Base-by-base conservation (phyloP, 2,888 invertebrate genomes). In the Patella ulyssiponensis region DNA sequence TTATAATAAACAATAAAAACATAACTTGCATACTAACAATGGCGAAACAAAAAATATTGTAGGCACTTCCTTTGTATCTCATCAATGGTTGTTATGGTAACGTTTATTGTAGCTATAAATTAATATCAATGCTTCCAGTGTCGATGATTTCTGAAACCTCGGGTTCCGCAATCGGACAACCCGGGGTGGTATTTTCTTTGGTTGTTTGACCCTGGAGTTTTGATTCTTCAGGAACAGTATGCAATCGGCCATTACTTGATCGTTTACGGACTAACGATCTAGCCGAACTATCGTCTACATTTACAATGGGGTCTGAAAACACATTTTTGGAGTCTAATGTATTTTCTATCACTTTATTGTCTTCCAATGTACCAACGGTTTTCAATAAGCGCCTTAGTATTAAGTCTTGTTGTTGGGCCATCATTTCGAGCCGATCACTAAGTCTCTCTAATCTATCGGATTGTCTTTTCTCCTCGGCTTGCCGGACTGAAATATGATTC, bases 401-500 rank as follows among this genome's bases (percentile, higher is more conserved):
- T 52, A 74, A 52, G 20, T 78, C 74, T 71, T 80, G 80, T 70
- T 78, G 80, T 12, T 71, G 58, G 27, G 71, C 56, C 11, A 81
- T 74, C 44, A 71, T 71, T 27, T 80, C 81, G n/a, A 84, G 73
- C 44, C 80, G 79, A 20, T 56, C 54, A 27, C 73, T 74, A 7
- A 85, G 58, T 51, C 76, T 80, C 64, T 83, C 83, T 64, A 86
- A 70, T 27, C 79, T 77, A 11, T 80, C 76, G 15, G 80, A 77
- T 74, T 82, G 80, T 53, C 80, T 78, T 14, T 77, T 72, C 17
- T 82, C 82, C 69, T 82, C 82, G 71, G 80, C 73, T 73, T 86
- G 84, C 12, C 84, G 81, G 27, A 84, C 82, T 53, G 80, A 77
- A 70, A 86, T 80, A 75, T 88, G 86, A 76, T 89, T 89, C 75